Base-by-base conservation (phyloP, 2,113 vertebrate species). In the Cisticola juncidis region DNA sequence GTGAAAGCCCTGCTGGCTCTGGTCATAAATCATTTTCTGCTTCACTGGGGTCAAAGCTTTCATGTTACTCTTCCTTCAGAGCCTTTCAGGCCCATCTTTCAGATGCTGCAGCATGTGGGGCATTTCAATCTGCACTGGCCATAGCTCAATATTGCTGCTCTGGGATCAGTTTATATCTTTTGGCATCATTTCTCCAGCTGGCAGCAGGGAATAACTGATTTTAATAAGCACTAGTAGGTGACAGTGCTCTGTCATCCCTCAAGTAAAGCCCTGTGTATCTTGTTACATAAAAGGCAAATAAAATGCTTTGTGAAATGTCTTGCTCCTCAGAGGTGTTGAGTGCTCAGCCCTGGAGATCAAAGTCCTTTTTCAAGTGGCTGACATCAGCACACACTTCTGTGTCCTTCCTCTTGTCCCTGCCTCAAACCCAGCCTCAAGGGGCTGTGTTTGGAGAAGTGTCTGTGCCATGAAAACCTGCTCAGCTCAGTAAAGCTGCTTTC, bases 21-120 rank as follows among this genome's bases (percentile, higher is more conserved):
- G 65, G 31, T 69, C 42, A 44, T 19, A 65, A 83, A 77, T 73
- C 0, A 51, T 74, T 70, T 81, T 66, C 56, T 89, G 51, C 77
- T 58, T 86, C 31, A 2, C 60, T 2, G 4, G 10, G 38, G n/a
- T 68, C 78, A 28, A 44, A 51, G 29, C 58, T 88, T 58, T 88
- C 24, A 35, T 33, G 13, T 38, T 50, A 8, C 3, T 35, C 16
- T 69, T 73, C 33, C 50, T 78, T 88, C 22, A 73, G 29, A 58
- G 69, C 26, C 71, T 83, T 62, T 19, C 76, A 64, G 82, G 31
- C 45, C 42, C 17, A 14, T 74, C 47, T 38, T 51, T 47, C 4
- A 38, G 51, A 12, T 0, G 5, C 29, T 54, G 60, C 40, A 38
- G 19, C 0, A 0, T 9, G 24, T 24, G 60, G 25, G 45, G 21